Conservation (phyloP, 2,113 vertebrate species). For the Suncus etruscus region DNA sequence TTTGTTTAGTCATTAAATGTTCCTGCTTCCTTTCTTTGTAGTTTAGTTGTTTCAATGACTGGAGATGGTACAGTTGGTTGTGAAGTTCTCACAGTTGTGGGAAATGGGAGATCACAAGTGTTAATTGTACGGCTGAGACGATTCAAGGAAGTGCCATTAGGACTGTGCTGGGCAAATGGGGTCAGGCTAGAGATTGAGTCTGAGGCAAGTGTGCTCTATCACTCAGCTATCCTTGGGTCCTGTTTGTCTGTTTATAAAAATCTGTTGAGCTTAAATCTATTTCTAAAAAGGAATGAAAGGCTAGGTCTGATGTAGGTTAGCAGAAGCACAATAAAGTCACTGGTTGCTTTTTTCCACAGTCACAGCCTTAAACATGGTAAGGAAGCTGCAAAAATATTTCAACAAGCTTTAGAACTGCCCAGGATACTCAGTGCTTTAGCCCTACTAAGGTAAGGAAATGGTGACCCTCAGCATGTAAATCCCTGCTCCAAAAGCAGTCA, state of each 20-base stretch:
- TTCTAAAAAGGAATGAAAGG: constrained; percentile 44
- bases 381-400: not conserved
- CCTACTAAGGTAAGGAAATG: not conserved
- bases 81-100: too few species aligned
- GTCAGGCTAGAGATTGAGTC: too few species aligned
- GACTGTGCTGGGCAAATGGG: too few species aligned
- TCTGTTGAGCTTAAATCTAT: not conserved
- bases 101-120: too few species aligned
- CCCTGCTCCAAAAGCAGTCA: too few species aligned
- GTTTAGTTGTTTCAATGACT: too few species aligned
- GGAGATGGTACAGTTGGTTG: too few species aligned
- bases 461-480: not conserved
- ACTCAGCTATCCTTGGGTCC: too few species aligned
- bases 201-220: too few species aligned
- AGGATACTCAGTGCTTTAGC: not conserved
- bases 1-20: not conserved
- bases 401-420: not conserved
- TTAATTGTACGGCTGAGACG: too few species aligned
- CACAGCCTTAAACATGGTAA: not conserved
- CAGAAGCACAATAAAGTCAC: not conserved
- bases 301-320: not conserved
- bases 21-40: too few species aligned
- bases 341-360: not conserved
- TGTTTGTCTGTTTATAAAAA: not conserved
- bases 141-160: too few species aligned